Evolutionary conservation across 2,113 vertebrate species (phyloP).

Genomic region (Rhinogobius similis): DNA sequence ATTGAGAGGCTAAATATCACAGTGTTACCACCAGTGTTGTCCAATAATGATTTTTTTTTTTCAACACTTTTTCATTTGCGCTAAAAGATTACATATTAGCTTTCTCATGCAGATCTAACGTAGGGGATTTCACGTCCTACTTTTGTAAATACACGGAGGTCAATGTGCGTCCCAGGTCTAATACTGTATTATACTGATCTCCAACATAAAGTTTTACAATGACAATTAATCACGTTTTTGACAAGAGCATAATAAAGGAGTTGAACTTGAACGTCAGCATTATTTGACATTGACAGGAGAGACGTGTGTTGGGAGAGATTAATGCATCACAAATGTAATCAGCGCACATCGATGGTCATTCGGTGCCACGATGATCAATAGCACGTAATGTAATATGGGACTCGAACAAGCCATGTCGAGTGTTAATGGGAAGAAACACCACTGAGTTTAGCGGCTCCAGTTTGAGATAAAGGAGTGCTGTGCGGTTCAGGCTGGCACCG

Average conservation of each 20-base stretch:
- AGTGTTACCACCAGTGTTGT: slow-evolving; percentile 71
- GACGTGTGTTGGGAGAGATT: slow-evolving; percentile 43
- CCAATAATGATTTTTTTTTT: slow-evolving; percentile 58
- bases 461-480: slow-evolving; percentile 14
- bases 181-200: slow-evolving; percentile 64
- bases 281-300: slow-evolving; percentile 51
- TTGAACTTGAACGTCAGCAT: slow-evolving; percentile 45
- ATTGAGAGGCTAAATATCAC: slow-evolving; percentile 65
- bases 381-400: slow-evolving; percentile 29
- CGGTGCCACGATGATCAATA: slow-evolving; percentile 47
- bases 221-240: slow-evolving; percentile 61
- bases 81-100: slow-evolving; percentile 46
- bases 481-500: background rate
- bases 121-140: slow-evolving; percentile 30
- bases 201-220: slow-evolving; percentile 62
- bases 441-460: slow-evolving; percentile 9
- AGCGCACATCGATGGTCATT: slow-evolving; percentile 50
- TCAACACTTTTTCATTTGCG: slow-evolving; percentile 56
- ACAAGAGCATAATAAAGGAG: slow-evolving; percentile 47
- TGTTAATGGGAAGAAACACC: background rate
- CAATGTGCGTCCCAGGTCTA: slow-evolving; percentile 34
- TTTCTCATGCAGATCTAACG: slow-evolving; percentile 59
- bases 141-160: slow-evolving; percentile 46
- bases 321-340: slow-evolving; percentile 52
- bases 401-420: slow-evolving; percentile 4